These are phyloP conservation scores for Ictidomys tridecemlineatus DNA, from an alignment of 2,113 vertebrate genomes.

Conservation along the genomic window DNA sequence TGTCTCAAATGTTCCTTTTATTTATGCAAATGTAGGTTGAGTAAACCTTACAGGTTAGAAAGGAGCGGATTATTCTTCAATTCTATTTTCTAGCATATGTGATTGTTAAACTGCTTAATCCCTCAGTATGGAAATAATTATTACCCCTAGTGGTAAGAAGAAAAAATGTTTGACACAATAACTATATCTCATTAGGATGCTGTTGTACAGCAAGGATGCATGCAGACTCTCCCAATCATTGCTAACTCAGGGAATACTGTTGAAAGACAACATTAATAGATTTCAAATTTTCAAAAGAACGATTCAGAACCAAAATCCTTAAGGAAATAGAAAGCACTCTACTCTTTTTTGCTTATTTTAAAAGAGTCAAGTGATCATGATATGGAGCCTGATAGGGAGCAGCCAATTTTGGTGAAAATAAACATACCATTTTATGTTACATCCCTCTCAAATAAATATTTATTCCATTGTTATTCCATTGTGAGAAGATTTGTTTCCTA, in stretches of 20 bases:
- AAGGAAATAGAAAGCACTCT: not conserved
- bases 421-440: not conserved
- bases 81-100: not conserved
- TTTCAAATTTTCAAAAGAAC: not conserved
- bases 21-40: not conserved
- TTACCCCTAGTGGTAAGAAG: not conserved
- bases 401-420: not conserved
- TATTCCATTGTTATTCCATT: not conserved
- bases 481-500: not conserved
- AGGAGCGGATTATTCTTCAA: not conserved
- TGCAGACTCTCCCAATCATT: not conserved
- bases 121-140: not conserved
- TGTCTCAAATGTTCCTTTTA: not conserved
- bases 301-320: not conserved
- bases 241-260: not conserved
- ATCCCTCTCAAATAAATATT: not conserved
- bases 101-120: not conserved
- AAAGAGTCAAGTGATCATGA: not conserved
- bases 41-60: not conserved
- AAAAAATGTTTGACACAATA: not conserved
- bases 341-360: not conserved
- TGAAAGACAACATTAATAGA: not conserved
- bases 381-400: not conserved
- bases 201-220: not conserved
- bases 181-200: not conserved